Percentiles rank a stretch among this genome's conserved stretches.
phyloP scores from a whole-genome alignment of 2,888 invertebrate genomes.

The Copidosoma aretas region DNA sequence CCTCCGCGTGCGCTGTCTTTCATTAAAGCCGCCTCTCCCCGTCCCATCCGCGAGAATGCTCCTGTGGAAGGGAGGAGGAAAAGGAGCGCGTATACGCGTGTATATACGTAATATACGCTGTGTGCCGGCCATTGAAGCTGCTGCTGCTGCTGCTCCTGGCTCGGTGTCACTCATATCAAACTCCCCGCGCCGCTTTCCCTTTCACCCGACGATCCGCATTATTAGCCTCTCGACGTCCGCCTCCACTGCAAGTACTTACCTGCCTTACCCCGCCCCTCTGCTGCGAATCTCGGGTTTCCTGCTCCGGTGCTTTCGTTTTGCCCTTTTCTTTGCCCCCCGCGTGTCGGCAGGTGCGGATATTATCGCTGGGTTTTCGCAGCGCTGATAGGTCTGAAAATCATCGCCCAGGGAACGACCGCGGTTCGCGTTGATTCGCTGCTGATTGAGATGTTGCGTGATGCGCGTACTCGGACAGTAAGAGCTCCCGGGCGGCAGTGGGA shows the following conservation, averaged over 20 bases:
- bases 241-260: no score
- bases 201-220: neutral
- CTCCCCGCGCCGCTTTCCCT: neutral
- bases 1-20: conserved; percentile 11
- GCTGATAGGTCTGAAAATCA: no score
- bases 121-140: no score
- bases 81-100: no score
- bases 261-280: neutral
- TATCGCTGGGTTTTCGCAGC: no score
- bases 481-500: no score
- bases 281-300: neutral
- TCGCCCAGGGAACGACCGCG: no score
- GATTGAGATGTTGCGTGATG: no score
- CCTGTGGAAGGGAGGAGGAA: neutral
- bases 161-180: neutral
- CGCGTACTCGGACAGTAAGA: no score
- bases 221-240: neutral
- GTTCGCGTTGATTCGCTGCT: no score
- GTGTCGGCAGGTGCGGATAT: no score
- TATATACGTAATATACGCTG: no score
- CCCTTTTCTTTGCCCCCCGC: neutral
- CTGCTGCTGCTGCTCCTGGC: neutral
- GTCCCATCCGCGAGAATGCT: neutral
- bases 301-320: conserved; percentile 10
- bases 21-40: neutral